Base-by-base conservation (phyloP, 2,888 invertebrate genomes). In the Campopleginae sp. region DNA sequence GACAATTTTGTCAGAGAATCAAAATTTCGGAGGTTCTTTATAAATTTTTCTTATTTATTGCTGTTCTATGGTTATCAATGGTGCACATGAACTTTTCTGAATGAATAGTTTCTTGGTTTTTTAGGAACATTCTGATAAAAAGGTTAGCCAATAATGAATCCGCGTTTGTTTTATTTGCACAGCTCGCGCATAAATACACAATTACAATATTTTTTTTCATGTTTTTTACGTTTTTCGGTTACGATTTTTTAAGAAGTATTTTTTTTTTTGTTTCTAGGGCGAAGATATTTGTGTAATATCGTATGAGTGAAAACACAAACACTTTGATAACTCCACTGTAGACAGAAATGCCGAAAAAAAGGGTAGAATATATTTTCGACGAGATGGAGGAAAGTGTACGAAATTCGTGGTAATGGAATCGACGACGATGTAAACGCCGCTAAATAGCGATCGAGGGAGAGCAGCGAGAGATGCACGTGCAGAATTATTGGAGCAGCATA, bases 391-490 rank as follows among this genome's bases (percentile, higher is more conserved):
- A 68, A 80, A 54, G 19, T 80, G 19, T 58, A 65, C 44, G 58
- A 74, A 63, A 66, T 31, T 54, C 51, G 42, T 66, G 27, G 42
- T 66, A 66, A 78, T 48, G 65, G 54, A 38, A 42, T 72, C 46
- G 66, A 84, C 44, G 70, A 75, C 75, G 75, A 84, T 79, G 79
- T 80, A 83, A 79, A 63, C 77, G 82, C 23, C 48, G n/a, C 46
- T 63, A 83, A 83, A 83, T 75, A 63, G 65, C 27, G 44, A 79
- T 70, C 61, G 78, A 75, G 79, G 74, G 79, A 70, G 78, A 79
- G 42, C 3, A 14, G 54, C 63, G 33, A 42, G 44, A 61, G 58
- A 27, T 74, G 82, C 79, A 84, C 83, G 83, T 84, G 83, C 63
- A 70, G 75, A 46, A 68, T 70, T 54, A 46, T 54, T 44, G 74